Conservation (phyloP, 2,113 vertebrate species). For the Panthera uncia region DNA sequence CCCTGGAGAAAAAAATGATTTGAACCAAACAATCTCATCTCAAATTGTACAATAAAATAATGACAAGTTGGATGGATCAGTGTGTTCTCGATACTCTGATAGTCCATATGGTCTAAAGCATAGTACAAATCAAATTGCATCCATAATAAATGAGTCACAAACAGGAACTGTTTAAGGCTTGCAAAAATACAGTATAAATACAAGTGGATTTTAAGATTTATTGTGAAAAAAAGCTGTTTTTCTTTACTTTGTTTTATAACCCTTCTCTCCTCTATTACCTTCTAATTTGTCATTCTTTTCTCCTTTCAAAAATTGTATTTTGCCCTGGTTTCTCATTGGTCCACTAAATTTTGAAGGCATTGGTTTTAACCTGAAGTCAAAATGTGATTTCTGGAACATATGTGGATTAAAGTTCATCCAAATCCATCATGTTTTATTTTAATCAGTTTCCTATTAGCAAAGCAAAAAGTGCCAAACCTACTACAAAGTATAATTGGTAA, state of each 20-base stretch:
- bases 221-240: slow-evolving; percentile 38
- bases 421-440: neutral
- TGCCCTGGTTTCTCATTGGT: neutral
- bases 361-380: slow-evolving; percentile 10
- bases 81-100: slow-evolving; percentile 42
- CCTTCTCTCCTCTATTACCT: neutral
- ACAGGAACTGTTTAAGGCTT: neutral
- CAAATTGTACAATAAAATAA: slow-evolving; percentile 11
- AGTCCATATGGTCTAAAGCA: slow-evolving; percentile 24
- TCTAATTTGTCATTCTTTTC: neutral
- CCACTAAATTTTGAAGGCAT: neutral
- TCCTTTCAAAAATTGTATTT: neutral
- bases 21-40: neutral
- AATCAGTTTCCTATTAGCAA: neutral
- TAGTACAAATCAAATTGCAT: neutral
- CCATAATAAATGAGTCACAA: slow-evolving; percentile 42
- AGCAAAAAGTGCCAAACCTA: neutral
- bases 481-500: neutral
- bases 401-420: neutral
- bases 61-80: neutral
- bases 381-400: neutral
- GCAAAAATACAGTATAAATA: slow-evolving; percentile 34
- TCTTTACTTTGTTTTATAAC: slow-evolving; percentile 31
- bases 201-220: neutral
- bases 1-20: neutral